phyloP scores from a whole-genome alignment of 2,113 vertebrate species.

The Abramis brama region DNA sequence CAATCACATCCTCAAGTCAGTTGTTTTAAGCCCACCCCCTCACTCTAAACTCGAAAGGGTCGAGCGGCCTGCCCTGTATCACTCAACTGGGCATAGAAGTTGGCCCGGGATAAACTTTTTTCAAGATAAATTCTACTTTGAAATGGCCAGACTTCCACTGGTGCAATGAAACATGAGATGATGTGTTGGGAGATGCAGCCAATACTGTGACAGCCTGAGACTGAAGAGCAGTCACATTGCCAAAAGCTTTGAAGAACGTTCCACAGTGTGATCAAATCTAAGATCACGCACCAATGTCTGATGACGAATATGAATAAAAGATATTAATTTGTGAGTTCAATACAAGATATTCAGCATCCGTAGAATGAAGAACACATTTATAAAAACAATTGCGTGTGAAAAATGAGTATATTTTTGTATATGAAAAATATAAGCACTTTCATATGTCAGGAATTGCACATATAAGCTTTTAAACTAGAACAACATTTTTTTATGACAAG shows the following conservation, averaged over 20 bases:
- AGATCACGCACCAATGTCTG: not conserved
- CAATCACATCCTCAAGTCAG: slow-evolving; percentile 59
- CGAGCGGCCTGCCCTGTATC: slow-evolving; percentile 61
- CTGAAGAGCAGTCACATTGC: not conserved
- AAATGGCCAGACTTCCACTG: not conserved
- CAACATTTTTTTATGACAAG: not conserved
- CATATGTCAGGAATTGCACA: not conserved
- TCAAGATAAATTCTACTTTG: not conserved
- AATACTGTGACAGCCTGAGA: not conserved
- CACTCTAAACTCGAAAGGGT: slow-evolving; percentile 60
- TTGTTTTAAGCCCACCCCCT: slow-evolving; percentile 72
- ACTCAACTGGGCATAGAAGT: slow-evolving; percentile 58
- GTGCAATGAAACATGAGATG: slow-evolving; percentile 32
- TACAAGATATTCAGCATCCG: not conserved
- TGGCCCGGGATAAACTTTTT: slow-evolving; percentile 58
- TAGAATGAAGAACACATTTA: not conserved
- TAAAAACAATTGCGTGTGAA: too few relatives aligned
- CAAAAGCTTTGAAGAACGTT: not conserved
- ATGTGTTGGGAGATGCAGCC: not conserved
- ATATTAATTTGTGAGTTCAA: not conserved
- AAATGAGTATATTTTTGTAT: not conserved
- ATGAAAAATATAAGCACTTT: not conserved
- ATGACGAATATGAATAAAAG: not conserved
- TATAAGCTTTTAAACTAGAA: not conserved
- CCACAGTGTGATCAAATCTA: not conserved